Base-by-base conservation (phyloP, 2,888 invertebrate genomes). In the Melikaiella ostensackeni region DNA sequence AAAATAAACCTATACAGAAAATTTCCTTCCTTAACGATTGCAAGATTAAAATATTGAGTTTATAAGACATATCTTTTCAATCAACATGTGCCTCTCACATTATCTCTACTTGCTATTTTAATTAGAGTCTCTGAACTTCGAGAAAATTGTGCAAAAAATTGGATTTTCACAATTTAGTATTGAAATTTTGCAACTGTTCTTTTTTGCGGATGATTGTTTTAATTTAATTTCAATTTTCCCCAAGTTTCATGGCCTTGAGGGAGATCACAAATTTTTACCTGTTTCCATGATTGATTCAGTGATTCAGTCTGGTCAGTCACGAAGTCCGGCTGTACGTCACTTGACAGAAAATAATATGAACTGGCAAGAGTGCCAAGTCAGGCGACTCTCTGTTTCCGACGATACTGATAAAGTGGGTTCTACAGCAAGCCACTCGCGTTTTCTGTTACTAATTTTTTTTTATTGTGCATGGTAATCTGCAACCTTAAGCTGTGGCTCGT, bases 261-360 rank as follows among this genome's bases (percentile, higher is more conserved):
- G 13, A 1, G 24, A 21, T 57, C 24, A 13, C 5, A 27, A 57
- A 24, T 13, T 57, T 57, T 57, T 57, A 57, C 57, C 57, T 57
- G 57, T 24, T 24, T 57, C 57, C 57, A 57, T 57, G 21, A 57
- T 57, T 6, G 13, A 57, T 63, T 63, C 19, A 9, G 21, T 35
- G 33, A n/a, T 33, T 35, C 5, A 3, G 21, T 35, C 11, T 33
- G 62, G 62, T 63, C 62, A 63, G n/a, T 63, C 62, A 63, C 62
- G 33, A 63, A n/a, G 62, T 33, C 62, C 62, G 35, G 35, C 62
- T 63, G 4, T 35, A 63, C 62, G 62, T 63, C 33, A 33, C 70
- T 70, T 70, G 50, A 50, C 50, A 70, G 70, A 70, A 66, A n/a
- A n/a, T n/a, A n/a, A 30, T 50, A 70, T 70, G 70, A 70, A 50